Evolutionary conservation across 2,113 vertebrate species (phyloP).

Genomic region (Tinamus guttatus): DNA sequence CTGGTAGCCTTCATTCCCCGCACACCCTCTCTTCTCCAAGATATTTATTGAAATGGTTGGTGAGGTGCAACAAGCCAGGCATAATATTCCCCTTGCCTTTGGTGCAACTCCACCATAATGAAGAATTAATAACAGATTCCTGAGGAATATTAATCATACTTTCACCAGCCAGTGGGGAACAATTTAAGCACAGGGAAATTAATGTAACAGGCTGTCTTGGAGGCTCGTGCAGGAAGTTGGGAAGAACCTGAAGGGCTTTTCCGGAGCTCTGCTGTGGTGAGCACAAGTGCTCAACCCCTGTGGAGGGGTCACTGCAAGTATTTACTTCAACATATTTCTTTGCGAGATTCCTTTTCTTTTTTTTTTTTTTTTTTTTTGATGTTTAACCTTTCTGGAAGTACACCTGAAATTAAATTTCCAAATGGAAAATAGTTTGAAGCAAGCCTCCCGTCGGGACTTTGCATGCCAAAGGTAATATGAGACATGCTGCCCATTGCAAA

Average conservation of each 20-base stretch:
- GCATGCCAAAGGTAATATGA: background rate
- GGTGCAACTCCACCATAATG: conserved; percentile 56
- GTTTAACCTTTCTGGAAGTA: background rate
- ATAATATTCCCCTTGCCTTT: conserved; percentile 70
- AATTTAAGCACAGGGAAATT: conserved; percentile 47
- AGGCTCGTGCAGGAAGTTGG: background rate
- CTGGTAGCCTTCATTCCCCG: conserved; percentile 51
- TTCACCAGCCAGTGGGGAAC: conserved; percentile 54
- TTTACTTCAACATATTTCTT: background rate
- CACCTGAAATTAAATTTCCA: background rate
- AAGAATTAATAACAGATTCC: conserved; percentile 73
- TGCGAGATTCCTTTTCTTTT: background rate
- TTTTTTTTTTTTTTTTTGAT: background rate
- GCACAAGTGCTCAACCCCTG: fast-evolving
- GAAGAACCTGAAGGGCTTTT: background rate
- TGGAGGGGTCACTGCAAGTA: background rate
- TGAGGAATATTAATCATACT: conserved; percentile 71
- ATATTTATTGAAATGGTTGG: conserved; percentile 72
- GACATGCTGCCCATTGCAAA: background rate
- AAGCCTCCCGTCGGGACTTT: background rate
- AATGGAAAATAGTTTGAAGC: background rate
- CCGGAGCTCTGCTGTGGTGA: fast-evolving
- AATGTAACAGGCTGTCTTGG: background rate
- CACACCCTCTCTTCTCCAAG: conserved; percentile 63
- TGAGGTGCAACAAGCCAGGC: conserved; percentile 71